phyloP scores from a whole-genome alignment of 2,888 invertebrate species.

The Synanthedon myopaeformis region DNA sequence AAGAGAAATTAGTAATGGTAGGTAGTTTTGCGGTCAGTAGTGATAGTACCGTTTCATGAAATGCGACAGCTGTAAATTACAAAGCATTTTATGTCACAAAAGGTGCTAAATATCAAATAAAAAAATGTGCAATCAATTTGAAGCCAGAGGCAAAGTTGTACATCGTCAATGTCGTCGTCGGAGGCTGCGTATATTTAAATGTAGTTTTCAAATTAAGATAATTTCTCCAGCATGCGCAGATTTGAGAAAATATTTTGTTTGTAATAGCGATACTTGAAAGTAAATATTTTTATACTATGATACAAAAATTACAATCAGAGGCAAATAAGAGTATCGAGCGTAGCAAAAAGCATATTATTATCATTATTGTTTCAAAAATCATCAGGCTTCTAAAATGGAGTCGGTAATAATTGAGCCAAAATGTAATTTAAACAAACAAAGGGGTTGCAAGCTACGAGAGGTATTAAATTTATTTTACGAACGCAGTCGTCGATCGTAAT shows the following conservation, averaged over 20 bases:
- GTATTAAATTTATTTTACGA: background rate
- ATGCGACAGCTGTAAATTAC: constrained; percentile 38
- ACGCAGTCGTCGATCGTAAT: background rate
- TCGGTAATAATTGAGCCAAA: constrained; percentile 54
- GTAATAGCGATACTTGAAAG: background rate
- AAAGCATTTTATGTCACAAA: constrained; percentile 39
- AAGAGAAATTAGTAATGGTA: background rate
- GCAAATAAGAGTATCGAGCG: constrained; percentile 45
- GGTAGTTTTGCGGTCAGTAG: background rate
- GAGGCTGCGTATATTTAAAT: constrained; percentile 1
- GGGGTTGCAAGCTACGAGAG: constrained; percentile 6
- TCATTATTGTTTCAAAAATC: constrained; percentile 21
- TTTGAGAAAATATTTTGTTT: constrained; percentile 19
- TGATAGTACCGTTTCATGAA: background rate
- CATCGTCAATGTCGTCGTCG: constrained; percentile 16
- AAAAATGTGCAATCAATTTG: constrained; percentile 46
- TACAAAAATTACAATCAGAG: constrained; percentile 26
- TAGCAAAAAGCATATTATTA: constrained; percentile 43
- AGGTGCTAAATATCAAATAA: constrained; percentile 35
- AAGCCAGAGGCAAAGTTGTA: constrained; percentile 51
- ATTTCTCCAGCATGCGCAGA: constrained; percentile 49
- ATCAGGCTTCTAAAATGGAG: constrained; percentile 49
- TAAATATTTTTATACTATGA: constrained; percentile 16
- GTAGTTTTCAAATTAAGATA: background rate
- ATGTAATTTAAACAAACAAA: constrained; percentile 50